phyloP scores from a whole-genome alignment of 2,113 vertebrate species.

The Taurulus bubalis region DNA sequence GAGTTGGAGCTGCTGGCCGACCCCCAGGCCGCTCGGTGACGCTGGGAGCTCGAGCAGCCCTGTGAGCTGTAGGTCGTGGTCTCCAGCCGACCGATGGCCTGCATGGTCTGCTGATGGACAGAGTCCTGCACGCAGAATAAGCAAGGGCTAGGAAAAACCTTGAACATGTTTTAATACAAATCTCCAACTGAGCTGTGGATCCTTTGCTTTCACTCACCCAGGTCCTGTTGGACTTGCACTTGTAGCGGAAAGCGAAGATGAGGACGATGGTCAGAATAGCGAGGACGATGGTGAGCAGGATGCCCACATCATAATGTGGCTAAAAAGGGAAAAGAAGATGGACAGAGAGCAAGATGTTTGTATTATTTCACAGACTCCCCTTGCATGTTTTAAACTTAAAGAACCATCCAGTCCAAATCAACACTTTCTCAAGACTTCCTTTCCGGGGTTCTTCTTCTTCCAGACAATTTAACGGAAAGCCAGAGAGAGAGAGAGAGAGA shows the following conservation, averaged over 20 bases:
- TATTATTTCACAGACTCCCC: not conserved
- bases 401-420: not conserved
- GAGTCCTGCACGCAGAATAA: conserved; percentile 84
- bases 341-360: not conserved
- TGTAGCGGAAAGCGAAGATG: conserved; percentile 89
- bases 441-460: not conserved
- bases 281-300: conserved; percentile 92
- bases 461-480: not conserved
- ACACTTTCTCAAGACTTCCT: not conserved
- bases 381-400: not conserved
- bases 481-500: not conserved
- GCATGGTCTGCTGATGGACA: conserved; percentile 92
- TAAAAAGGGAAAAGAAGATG: conserved; percentile 63
- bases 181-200: not conserved
- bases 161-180: too few species aligned
- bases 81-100: conserved; percentile 91
- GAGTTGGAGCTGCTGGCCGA: conserved; percentile 93
- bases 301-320: conserved; percentile 94
- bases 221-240: conserved; percentile 88
- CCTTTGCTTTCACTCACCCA: conserved; percentile 84
- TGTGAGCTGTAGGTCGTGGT: conserved; percentile 88
- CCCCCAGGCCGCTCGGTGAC: conserved; percentile 79
- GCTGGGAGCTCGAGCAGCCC: conserved; percentile 77
- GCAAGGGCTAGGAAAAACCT: not conserved
- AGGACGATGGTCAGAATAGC: conserved; percentile 89